Base-by-base conservation (phyloP, 2,797 vertebrate species). In the Mastacembelus armatus region DNA sequence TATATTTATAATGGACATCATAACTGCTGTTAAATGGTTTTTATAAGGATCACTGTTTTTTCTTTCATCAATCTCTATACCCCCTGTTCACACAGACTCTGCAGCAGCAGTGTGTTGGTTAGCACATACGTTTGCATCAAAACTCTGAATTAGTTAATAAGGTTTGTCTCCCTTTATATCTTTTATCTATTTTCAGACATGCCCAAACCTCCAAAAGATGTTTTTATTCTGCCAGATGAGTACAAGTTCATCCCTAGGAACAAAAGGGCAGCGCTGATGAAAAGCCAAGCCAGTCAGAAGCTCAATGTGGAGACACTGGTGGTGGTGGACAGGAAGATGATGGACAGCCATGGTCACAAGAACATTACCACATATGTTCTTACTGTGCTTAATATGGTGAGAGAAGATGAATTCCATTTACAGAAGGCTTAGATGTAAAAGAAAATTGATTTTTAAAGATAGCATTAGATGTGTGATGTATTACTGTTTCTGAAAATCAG, bases 311-410 rank as follows among this genome's bases (percentile, higher is more conserved):
- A 98, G 91, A 96, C 94, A 0, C 81, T 98, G 77, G 96, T 98
- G 75, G 96, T 98, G 66, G 95, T 96, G 2, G 96, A 98, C 88
- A 92, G 78, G 35, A 92, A 92, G 85, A 98, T 98, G 96, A 94
- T 95, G 92, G 91, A 94, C 32, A 95, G 87, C 84, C 96, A 98
- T 0, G 96, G 96, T n/a, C 94, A 92, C 2, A 93, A 95, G 58
- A 97, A 97, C 69, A 93, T 97, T 55, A 97, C 96, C 40, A 97
- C 95, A 30, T 97, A 97, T 11, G 96, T 96, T 43, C 91, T 97
- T 15, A 97, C 96, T 3, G 90, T 97, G 19, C 94, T 97, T 19
- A 97, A 97, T 81, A 97, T 97, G 95, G 96, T 97, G 89, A 87
- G 88, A 59, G 11, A 54, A 35, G 19, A 10, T 1, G 30, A 4